phyloP scores from a whole-genome alignment of 2,113 vertebrate species.

The Phrynosoma blainvillii region DNA sequence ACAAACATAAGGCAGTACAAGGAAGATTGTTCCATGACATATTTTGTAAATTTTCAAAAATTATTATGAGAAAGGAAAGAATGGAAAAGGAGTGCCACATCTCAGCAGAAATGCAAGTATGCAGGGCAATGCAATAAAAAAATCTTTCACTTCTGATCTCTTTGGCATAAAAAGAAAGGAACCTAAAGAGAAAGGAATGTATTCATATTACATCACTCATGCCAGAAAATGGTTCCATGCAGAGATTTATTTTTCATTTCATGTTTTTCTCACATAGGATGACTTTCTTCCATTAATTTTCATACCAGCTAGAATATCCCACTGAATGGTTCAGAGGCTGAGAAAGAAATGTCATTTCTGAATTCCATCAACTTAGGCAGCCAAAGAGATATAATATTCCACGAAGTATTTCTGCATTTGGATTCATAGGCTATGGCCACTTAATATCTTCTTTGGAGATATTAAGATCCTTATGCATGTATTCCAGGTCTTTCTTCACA shows the following conservation, averaged over 20 bases:
- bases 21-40: background rate
- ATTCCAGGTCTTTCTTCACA: background rate
- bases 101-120: background rate
- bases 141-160: background rate
- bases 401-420: background rate
- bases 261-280: background rate
- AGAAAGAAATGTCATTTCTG: background rate
- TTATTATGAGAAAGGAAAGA: background rate
- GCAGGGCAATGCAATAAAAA: background rate
- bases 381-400: background rate
- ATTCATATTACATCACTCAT: slow-evolving; percentile 11
- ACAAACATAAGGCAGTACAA: background rate
- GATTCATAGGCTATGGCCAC: background rate
- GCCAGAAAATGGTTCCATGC: background rate
- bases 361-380: background rate
- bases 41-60: slow-evolving; percentile 7
- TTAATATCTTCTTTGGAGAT: background rate
- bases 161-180: background rate
- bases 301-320: background rate
- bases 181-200: background rate
- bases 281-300: slow-evolving; percentile 9
- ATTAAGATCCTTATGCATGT: background rate
- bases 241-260: slow-evolving; percentile 4
- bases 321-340: background rate
- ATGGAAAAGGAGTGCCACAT: background rate